Evolutionary conservation across 2,888 invertebrate species (phyloP).

Genomic region (Stomorhina lunata): DNA sequence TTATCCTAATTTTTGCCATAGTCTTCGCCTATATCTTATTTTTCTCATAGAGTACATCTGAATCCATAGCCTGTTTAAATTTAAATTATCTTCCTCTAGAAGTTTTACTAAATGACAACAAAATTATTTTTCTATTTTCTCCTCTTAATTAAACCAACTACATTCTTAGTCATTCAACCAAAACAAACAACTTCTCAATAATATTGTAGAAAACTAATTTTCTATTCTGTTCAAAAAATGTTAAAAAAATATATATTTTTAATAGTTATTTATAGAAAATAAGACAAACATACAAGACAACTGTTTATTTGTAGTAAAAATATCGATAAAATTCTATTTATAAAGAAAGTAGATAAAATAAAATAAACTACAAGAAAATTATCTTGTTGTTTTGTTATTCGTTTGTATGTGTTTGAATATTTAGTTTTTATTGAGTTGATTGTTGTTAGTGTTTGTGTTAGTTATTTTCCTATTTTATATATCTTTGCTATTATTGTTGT

Average conservation of each 20-base stretch:
- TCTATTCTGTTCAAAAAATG: constrained; percentile 30
- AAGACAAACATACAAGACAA: background rate
- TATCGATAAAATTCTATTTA: background rate
- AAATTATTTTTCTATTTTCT: background rate
- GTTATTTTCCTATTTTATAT: background rate
- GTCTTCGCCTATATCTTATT: too few species aligned
- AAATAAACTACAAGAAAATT: constrained; percentile 49
- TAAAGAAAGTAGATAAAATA: constrained; percentile 39
- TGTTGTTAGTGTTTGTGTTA: background rate
- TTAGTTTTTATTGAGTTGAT: background rate
- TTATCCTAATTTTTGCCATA: too few species aligned
- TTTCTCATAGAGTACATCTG: too few species aligned
- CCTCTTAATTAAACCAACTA: background rate
- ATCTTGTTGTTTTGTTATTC: constrained; percentile 18
- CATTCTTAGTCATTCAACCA: background rate
- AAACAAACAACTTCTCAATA: constrained; percentile 27
- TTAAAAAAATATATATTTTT: background rate
- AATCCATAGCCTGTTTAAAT: too few species aligned
- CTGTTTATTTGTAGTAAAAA: background rate
- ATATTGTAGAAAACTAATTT: constrained; percentile 48
- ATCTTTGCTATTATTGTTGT: background rate
- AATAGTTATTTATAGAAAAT: background rate
- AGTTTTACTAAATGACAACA: background rate
- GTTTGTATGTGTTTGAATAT: constrained; percentile 17
- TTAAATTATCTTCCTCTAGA: background rate